Evolutionary conservation across 2,113 vertebrate genomes (phyloP).

Genomic region (Megalops atlanticus): DNA sequence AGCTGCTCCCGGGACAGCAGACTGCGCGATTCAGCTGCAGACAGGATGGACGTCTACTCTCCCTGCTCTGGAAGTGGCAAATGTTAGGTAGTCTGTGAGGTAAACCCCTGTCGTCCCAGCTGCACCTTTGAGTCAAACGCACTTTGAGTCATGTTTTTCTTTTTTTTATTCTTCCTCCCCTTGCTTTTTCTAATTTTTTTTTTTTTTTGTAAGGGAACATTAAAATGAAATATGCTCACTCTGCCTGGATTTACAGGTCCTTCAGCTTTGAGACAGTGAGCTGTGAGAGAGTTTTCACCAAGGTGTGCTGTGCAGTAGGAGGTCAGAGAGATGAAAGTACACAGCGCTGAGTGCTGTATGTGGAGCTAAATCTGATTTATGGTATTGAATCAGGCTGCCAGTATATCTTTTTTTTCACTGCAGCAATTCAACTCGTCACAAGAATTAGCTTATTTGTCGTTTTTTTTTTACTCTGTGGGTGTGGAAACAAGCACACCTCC

Average conservation of each 20-base stretch:
- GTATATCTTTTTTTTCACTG: background rate
- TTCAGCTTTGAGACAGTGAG: background rate
- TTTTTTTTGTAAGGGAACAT: background rate
- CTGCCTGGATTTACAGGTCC: background rate
- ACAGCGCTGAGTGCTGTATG: background rate
- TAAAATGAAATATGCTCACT: background rate
- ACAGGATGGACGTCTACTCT: background rate
- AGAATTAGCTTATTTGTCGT: too few relatives aligned
- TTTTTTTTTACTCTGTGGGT: too few relatives aligned
- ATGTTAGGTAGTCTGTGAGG: slow-evolving; percentile 11
- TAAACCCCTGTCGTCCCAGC: background rate
- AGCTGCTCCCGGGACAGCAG: too few relatives aligned
- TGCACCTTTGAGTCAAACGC: background rate
- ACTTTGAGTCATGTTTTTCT: slow-evolving; percentile 3
- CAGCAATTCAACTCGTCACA: too few relatives aligned
- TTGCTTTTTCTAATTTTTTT: background rate
- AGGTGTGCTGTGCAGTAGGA: background rate
- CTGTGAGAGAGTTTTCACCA: background rate
- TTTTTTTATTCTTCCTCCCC: background rate
- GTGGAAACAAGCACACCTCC: background rate
- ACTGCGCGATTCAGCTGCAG: too few relatives aligned
- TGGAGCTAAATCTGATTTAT: background rate
- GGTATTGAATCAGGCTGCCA: background rate
- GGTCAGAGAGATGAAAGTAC: background rate
- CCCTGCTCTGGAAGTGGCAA: background rate